These are phyloP conservation scores for Ondatra zibethicus DNA, from an alignment of 2,113 vertebrate species.

Conservation along the genomic window DNA sequence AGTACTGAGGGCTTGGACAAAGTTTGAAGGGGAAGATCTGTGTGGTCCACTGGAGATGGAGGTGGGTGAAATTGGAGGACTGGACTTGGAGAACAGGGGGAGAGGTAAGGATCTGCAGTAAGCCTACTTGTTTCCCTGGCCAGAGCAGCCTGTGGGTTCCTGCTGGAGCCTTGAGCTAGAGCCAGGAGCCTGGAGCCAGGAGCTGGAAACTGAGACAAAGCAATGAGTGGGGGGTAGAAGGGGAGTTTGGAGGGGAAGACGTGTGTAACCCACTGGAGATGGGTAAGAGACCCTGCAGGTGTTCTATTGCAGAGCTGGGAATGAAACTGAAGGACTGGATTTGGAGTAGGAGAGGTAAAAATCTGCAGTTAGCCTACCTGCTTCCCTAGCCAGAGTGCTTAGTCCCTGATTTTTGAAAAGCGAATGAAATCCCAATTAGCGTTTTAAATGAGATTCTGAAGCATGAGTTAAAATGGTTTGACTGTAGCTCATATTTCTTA, in stretches of 20 bases:
- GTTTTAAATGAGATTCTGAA: slow-evolving; percentile 69
- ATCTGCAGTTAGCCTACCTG: background rate
- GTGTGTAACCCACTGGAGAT: background rate
- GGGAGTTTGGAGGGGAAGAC: background rate
- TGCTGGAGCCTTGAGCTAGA: background rate
- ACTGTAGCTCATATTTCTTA: slow-evolving; percentile 77
- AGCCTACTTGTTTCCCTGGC: background rate
- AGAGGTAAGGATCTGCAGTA: background rate
- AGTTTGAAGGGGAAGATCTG: background rate
- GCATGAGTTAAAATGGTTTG: slow-evolving; percentile 69
- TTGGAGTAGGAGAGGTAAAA: background rate
- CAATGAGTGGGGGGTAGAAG: background rate
- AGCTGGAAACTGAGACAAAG: background rate
- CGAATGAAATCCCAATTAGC: slow-evolving; percentile 58
- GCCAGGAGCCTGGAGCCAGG: background rate
- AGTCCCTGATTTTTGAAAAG: slow-evolving; percentile 3
- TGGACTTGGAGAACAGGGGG: background rate
- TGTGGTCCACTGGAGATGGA: background rate
- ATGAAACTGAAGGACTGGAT: background rate
- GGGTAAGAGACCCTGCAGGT: background rate
- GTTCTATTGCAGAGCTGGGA: background rate
- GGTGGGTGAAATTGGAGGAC: background rate
- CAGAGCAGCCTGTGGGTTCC: background rate
- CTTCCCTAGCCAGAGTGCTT: background rate
- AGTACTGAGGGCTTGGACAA: background rate